Conservation (phyloP, 2,797 vertebrate species). For the Tympanoctomys barrerae region DNA sequence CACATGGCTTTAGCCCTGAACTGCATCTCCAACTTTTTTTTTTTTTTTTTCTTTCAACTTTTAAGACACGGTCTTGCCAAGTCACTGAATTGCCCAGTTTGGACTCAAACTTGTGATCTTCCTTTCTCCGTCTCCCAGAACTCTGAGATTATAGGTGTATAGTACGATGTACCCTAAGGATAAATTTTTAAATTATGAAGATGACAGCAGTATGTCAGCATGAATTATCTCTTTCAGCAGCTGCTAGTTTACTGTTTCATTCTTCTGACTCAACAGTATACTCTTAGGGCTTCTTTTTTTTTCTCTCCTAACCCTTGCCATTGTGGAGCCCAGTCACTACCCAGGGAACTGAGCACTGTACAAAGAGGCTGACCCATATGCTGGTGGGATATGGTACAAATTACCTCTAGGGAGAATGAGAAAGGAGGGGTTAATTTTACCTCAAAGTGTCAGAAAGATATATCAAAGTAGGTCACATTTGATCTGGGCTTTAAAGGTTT, state of each 20-base stretch:
- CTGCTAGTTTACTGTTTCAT: conserved; percentile 12
- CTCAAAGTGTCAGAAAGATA: neutral
- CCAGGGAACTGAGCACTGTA: neutral
- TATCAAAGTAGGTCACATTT: conserved; percentile 37
- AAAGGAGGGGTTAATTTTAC: conserved; percentile 41
- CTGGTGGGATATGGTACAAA: neutral
- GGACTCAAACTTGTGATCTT: neutral
- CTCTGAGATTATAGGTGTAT: neutral
- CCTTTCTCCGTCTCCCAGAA: neutral
- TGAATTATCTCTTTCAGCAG: conserved; percentile 33
- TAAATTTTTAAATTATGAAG: conserved; percentile 43
- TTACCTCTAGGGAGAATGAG: neutral
- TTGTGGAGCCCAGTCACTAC: neutral
- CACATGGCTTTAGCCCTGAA: neutral
- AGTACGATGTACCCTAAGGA: neutral
- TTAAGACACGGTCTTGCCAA: neutral
- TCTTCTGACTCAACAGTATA: conserved; percentile 12
- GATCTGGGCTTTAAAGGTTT: conserved; percentile 14
- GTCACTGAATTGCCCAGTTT: neutral
- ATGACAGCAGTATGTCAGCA: neutral
- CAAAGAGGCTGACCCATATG: neutral
- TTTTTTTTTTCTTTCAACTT: neutral
- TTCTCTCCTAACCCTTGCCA: neutral
- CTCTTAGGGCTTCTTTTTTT: neutral
- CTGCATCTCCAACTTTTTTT: neutral